phyloP scores from a whole-genome alignment of 2,888 invertebrate species.

The Protodeltote pygarga region DNA sequence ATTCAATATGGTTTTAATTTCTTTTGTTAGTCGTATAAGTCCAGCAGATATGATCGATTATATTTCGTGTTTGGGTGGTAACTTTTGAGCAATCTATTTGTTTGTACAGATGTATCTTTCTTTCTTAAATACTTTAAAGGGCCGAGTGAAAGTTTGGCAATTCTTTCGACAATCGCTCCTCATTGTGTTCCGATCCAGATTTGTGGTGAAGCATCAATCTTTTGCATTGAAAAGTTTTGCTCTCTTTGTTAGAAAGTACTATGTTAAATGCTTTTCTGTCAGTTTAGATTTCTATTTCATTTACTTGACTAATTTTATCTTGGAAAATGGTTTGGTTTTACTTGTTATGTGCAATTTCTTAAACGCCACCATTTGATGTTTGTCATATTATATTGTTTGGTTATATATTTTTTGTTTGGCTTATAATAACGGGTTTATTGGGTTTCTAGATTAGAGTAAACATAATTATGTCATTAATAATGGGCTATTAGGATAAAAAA shows the following conservation, averaged over 20 bases:
- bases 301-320: conserved; percentile 14
- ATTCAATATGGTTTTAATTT: conserved; percentile 8
- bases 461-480: no score
- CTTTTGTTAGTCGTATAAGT: conserved; percentile 1
- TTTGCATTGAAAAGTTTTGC: conserved; percentile 61
- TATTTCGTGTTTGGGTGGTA: background rate
- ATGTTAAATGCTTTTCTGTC: conserved; percentile 37
- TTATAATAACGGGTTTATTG: background rate
- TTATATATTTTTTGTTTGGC: background rate
- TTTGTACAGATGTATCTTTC: conserved; percentile 26
- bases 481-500: no score
- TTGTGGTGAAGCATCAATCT: conserved; percentile 73
- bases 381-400: no score
- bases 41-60: conserved; percentile 11
- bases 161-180: conserved; percentile 73
- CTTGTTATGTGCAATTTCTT: background rate
- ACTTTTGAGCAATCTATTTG: conserved; percentile 17
- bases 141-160: conserved; percentile 79
- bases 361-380: background rate
- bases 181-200: conserved; percentile 74
- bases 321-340: conserved; percentile 1
- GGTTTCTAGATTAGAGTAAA: no score
- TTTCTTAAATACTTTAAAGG: conserved; percentile 63
- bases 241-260: conserved; percentile 67
- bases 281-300: conserved; percentile 35